Evolutionary conservation across 1,140 invertebrate species (phyloP), one percentile per base, ranked within the genome.

Genomic region (Bombus pascuorum): DNA sequence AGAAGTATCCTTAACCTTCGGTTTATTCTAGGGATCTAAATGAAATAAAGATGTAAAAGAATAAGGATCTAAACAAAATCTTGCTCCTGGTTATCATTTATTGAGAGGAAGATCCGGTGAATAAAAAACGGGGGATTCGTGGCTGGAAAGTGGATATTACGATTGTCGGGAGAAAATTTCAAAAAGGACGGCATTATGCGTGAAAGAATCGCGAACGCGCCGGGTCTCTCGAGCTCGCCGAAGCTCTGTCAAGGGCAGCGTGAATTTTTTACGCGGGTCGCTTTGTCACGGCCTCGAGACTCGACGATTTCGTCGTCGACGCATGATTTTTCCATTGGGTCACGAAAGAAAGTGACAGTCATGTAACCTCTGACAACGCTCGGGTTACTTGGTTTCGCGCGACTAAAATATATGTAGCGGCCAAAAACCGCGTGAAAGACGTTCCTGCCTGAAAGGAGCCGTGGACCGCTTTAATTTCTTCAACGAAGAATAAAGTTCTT

Each of bases 381-480:
- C 42, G 42, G 22, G 32, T 47, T 32, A n/a, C 2, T 3, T 9
- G n/a, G 25, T 25, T 18, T n/a, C 42, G 25, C 8, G 15, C 13
- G 39, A 5, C 4, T 39, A 15, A n/a, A 28, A 42, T 39, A 72
- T 72, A n/a, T 9, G 42, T 42, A 13, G 25, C 37, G 22, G 9
- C 4, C 22, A 10, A 10, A 3, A 73, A n/a, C 5, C 12, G 15
- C 25, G 8, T 10, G 3, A 18, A 73, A n/a, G 13, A 18, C 1
- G 18, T 39, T 39, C 3, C 15, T 74, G 32, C 18, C 34, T 53
- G 57, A 59, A 78, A 78, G 18, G 44, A 80, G 42, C 28, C 72
- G 80, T 84, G 66, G 71, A 65, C 78, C 44, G 77, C 86, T 83
- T 88, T 86, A 89, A 86, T 89, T 76, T 72, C 62, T 53, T 47